Evolutionary conservation across 2,797 vertebrate genomes (phyloP).

Genomic region (Sciurus vulgaris): DNA sequence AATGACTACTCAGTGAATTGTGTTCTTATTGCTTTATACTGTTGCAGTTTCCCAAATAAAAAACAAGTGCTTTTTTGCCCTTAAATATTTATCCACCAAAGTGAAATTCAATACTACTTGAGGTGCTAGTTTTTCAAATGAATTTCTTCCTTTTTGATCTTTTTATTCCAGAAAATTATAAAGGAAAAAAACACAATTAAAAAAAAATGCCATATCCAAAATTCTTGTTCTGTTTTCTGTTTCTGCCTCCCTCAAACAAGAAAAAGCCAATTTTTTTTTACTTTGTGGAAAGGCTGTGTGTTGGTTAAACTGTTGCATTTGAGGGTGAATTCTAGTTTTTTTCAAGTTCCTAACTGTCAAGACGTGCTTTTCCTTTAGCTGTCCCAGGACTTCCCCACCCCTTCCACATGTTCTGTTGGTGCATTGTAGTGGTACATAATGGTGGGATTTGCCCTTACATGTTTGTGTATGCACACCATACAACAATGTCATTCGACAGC

Average conservation of each 20-base stretch:
- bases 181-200: not conserved
- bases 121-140: slow-evolving; percentile 20
- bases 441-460: no score
- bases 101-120: not conserved
- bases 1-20: not conserved
- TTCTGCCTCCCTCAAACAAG: not conserved
- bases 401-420: no score
- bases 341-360: not conserved
- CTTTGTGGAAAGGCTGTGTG: not conserved
- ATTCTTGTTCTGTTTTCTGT: not conserved
- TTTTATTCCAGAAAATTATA: not conserved
- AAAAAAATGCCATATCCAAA: not conserved
- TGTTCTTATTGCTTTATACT: not conserved
- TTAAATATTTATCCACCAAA: not conserved
- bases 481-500: no score
- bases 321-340: slow-evolving; percentile 36
- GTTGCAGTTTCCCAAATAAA: slow-evolving; percentile 39
- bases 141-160: not conserved
- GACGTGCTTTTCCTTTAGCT: not conserved
- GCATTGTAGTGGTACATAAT: no score
- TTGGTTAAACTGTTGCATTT: not conserved
- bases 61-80: not conserved
- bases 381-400: no score
- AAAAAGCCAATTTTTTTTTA: not conserved
- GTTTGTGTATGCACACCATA: no score